Evolutionary conservation across 2,888 invertebrate genomes (phyloP).

Genomic region (Slavum lentiscoides): DNA sequence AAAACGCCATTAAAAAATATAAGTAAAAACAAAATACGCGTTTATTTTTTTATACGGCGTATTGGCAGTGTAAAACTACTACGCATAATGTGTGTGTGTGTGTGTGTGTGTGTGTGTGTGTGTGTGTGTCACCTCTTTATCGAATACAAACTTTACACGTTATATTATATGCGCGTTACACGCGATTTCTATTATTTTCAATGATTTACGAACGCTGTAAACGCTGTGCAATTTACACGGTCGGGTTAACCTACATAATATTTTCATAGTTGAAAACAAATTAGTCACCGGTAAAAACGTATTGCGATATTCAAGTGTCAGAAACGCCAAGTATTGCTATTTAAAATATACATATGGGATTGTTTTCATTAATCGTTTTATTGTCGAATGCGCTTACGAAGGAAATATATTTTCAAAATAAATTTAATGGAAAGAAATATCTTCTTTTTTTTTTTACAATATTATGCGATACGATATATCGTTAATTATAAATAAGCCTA

Average conservation of each 20-base stretch:
- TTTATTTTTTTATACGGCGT: too few relatives aligned
- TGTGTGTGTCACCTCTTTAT: not conserved
- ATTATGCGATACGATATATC: too few relatives aligned
- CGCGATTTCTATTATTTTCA: constrained; percentile 18
- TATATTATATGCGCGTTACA: not conserved
- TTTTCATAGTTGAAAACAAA: not conserved
- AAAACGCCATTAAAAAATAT: too few relatives aligned
- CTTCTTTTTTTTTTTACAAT: too few relatives aligned
- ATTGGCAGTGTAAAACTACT: not conserved
- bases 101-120: too few relatives aligned
- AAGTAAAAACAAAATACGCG: too few relatives aligned
- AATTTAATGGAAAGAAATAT: too few relatives aligned
- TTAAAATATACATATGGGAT: too few relatives aligned
- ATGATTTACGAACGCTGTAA: constrained; percentile 19
- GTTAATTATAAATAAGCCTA: too few relatives aligned
- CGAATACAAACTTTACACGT: not conserved
- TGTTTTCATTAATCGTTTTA: too few relatives aligned
- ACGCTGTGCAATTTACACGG: not conserved
- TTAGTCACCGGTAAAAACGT: not conserved
- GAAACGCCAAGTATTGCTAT: not conserved
- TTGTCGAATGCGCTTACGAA: too few relatives aligned
- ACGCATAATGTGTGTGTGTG: not conserved
- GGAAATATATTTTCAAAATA: too few relatives aligned
- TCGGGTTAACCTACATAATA: not conserved
- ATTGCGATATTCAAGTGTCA: not conserved